Conservation (phyloP, 2,797 vertebrate genomes). For the Scomberomorus guttatus region DNA sequence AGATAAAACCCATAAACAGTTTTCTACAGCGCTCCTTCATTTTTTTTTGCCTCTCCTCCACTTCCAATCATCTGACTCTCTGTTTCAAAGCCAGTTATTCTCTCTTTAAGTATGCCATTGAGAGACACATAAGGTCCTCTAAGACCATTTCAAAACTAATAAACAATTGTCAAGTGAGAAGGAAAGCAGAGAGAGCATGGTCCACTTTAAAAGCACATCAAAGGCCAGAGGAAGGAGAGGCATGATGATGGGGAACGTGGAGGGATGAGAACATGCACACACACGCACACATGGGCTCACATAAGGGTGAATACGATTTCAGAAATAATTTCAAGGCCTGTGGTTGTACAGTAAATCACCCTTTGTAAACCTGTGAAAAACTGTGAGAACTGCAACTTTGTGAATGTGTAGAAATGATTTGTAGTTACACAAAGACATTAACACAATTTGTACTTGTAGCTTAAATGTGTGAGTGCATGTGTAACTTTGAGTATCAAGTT, state of each 20-base stretch:
- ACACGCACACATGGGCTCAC: constrained; percentile 15
- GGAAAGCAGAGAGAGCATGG: constrained; percentile 89
- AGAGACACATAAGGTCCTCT: constrained; percentile 89
- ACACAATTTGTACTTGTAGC: no score
- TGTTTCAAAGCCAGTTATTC: constrained; percentile 71
- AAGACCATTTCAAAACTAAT: constrained; percentile 93
- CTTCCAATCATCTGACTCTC: constrained; percentile 49
- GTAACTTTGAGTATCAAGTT: no score
- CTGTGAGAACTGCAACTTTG: background rate
- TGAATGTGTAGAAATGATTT: background rate
- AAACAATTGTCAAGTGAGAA: constrained; percentile 95
- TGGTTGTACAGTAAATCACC: background rate
- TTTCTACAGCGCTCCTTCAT: constrained; percentile 60
- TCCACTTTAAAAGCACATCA: constrained; percentile 92
- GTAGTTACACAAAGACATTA: background rate
- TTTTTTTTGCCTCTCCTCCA: constrained; percentile 56
- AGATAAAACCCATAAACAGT: constrained; percentile 91
- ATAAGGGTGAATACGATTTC: background rate
- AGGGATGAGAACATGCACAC: constrained; percentile 48
- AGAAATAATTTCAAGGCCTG: background rate
- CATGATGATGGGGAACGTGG: constrained; percentile 60
- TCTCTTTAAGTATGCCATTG: constrained; percentile 68
- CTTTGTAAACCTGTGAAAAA: background rate
- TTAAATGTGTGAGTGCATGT: no score
- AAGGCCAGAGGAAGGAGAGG: constrained; percentile 82